Percentiles rank a stretch among this genome's conserved stretches.
These are phyloP conservation scores for Paraescarpia echinospica DNA, from an alignment of 1,140 invertebrate genomes.

Conservation along the genomic window DNA sequence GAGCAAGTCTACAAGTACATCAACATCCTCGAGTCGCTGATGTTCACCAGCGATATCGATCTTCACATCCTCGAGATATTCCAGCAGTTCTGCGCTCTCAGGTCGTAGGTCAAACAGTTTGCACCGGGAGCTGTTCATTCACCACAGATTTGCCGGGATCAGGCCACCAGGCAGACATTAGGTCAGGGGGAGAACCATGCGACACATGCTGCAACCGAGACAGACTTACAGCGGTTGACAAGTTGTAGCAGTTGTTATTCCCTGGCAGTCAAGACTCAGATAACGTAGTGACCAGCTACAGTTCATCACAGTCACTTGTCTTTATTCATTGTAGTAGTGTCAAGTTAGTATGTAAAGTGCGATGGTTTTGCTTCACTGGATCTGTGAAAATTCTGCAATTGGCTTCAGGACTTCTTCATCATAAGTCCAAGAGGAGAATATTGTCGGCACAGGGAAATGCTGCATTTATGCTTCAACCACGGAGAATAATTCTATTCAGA, in stretches of 20 bases:
- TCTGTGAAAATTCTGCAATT: background rate
- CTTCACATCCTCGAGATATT: slow-evolving; percentile 95
- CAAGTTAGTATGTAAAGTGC: background rate
- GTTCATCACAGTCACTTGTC: background rate
- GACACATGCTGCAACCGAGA: background rate
- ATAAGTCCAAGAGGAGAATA: background rate
- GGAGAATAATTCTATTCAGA: background rate
- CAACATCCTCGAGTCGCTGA: slow-evolving; percentile 86
- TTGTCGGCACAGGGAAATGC: background rate
- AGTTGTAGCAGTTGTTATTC: background rate
- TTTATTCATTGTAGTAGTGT: background rate
- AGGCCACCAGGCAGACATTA: background rate
- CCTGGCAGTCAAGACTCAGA: background rate
- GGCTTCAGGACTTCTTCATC: background rate
- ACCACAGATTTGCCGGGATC: background rate
- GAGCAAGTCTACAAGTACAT: slow-evolving; percentile 98
- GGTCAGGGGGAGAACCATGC: background rate
- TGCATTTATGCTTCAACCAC: background rate
- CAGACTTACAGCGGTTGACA: background rate
- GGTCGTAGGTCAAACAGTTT: slow-evolving; percentile 41
- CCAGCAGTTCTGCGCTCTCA: slow-evolving; percentile 89
- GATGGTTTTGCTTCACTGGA: background rate
- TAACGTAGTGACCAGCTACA: background rate
- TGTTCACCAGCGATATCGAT: slow-evolving; percentile 96
- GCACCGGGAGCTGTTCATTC: background rate